Conservation (phyloP, 2,888 invertebrate genomes). For the Spodoptera picta region DNA sequence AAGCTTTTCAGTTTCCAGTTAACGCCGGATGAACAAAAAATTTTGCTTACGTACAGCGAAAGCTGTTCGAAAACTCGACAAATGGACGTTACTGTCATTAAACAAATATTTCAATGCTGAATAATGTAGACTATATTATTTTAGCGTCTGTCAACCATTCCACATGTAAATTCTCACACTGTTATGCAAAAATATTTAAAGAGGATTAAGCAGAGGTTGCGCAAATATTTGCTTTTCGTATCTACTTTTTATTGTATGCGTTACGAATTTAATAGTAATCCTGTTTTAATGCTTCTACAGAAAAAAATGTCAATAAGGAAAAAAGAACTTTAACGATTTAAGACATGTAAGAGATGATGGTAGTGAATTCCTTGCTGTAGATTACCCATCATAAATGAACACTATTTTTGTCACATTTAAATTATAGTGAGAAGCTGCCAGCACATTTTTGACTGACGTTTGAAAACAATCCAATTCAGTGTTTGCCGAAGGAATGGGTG, state of each 20-base stretch:
- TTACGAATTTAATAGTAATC: conserved; percentile 12
- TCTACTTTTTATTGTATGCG: conserved; percentile 27
- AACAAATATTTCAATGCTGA: conserved; percentile 8
- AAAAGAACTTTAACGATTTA: background rate
- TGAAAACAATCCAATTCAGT: conserved; percentile 35
- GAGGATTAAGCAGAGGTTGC: conserved; percentile 22
- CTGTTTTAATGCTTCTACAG: conserved; percentile 11
- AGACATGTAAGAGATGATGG: background rate
- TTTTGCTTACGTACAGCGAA: conserved; percentile 6
- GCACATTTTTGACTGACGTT: conserved; percentile 12
- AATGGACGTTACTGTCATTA: conserved; percentile 5
- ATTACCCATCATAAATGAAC: conserved; percentile 4
- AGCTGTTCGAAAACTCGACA: conserved; percentile 11
- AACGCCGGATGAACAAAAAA: conserved; percentile 8
- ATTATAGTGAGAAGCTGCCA: conserved; percentile 28
- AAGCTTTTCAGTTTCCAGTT: conserved; percentile 21
- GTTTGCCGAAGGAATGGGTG: conserved; percentile 12
- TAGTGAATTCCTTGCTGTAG: background rate
- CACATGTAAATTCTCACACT: conserved; percentile 43
- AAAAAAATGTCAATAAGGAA: background rate
- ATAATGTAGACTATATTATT: conserved; percentile 19
- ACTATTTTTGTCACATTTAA: conserved; percentile 16
- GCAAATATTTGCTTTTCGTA: conserved; percentile 29
- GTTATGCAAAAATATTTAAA: conserved; percentile 45
- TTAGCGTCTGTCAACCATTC: conserved; percentile 7